Percentiles rank a stretch among this genome's conserved stretches.
phyloP scores from a whole-genome alignment of 2,797 vertebrate species.

The Rhodeus uyekii region DNA sequence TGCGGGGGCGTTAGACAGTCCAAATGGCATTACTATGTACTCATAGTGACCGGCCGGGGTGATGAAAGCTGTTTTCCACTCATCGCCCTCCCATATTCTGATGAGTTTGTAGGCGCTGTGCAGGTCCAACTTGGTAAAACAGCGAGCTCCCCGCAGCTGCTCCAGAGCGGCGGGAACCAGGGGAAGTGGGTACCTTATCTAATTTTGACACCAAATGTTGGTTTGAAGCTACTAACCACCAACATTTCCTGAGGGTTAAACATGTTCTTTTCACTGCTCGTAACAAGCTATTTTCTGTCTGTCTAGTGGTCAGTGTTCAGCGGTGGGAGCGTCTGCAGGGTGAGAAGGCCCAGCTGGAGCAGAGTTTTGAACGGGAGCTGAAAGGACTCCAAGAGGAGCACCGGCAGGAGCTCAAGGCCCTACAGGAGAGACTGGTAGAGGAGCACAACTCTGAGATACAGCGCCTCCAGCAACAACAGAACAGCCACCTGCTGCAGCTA shows the following conservation, averaged over 20 bases:
- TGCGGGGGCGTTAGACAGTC: too few relatives aligned
- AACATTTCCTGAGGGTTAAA: background rate
- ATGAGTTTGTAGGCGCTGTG: too few relatives aligned
- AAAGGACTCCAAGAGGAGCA: slow-evolving; percentile 80
- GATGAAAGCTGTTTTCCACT: too few relatives aligned
- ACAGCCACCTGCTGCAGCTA: slow-evolving; percentile 76
- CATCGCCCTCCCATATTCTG: too few relatives aligned
- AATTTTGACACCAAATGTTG: background rate
- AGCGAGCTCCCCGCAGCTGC: too few relatives aligned
- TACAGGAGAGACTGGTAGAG: slow-evolving; percentile 83
- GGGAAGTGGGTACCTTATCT: too few relatives aligned
- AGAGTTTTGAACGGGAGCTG: slow-evolving; percentile 82
- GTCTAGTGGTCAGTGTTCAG: slow-evolving; percentile 81
- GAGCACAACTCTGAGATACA: slow-evolving; percentile 72
- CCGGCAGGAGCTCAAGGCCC: slow-evolving; percentile 78
- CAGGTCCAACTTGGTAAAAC: too few relatives aligned
- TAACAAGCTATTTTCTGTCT: background rate
- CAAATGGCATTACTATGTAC: too few relatives aligned
- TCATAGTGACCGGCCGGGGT: too few relatives aligned
- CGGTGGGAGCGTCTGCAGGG: slow-evolving; percentile 87
- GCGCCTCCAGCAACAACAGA: slow-evolving; percentile 78
- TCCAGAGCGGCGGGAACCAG: too few relatives aligned
- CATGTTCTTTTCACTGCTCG: background rate
- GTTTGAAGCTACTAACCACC: background rate
- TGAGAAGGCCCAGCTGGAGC: slow-evolving; percentile 91